These are phyloP conservation scores for Ciconia maguari DNA, from an alignment of 2,113 vertebrate species.

Conservation along the genomic window DNA sequence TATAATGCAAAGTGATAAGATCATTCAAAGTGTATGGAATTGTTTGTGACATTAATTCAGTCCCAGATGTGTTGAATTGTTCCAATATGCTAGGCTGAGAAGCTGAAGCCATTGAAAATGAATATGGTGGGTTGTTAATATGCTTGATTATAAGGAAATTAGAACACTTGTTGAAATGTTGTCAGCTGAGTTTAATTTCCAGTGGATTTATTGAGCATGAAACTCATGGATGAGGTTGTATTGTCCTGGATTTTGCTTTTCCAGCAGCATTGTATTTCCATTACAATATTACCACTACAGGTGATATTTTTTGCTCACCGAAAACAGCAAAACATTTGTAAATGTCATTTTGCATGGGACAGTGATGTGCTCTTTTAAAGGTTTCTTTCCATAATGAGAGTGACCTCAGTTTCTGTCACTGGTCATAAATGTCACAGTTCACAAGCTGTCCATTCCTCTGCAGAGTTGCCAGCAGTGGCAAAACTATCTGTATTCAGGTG, in stretches of 20 bases:
- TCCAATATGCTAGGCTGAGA: neutral
- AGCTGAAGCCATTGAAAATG: neutral
- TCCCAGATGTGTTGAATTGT: constrained; percentile 35
- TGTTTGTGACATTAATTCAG: constrained; percentile 35
- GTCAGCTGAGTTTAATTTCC: constrained; percentile 30
- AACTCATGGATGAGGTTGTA: neutral
- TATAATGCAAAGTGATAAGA: neutral
- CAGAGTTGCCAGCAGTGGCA: neutral
- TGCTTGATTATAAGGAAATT: constrained; percentile 25
- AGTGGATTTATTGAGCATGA: constrained; percentile 12
- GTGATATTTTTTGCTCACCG: neutral
- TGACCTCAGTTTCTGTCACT: neutral
- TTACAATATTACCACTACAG: neutral
- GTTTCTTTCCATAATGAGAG: neutral
- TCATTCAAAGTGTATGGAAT: neutral
- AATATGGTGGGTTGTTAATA: neutral
- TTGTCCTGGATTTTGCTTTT: constrained; percentile 6
- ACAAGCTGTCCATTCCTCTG: neutral
- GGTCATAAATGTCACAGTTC: neutral
- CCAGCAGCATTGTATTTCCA: neutral
- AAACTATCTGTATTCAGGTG: neutral
- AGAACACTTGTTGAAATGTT: constrained; percentile 28
- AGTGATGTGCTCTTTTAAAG: neutral
- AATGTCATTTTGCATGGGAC: neutral
- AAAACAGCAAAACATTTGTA: constrained; percentile 11